phyloP scores from a whole-genome alignment of 2,797 vertebrate genomes.

The Urosaurus nigricauda region DNA sequence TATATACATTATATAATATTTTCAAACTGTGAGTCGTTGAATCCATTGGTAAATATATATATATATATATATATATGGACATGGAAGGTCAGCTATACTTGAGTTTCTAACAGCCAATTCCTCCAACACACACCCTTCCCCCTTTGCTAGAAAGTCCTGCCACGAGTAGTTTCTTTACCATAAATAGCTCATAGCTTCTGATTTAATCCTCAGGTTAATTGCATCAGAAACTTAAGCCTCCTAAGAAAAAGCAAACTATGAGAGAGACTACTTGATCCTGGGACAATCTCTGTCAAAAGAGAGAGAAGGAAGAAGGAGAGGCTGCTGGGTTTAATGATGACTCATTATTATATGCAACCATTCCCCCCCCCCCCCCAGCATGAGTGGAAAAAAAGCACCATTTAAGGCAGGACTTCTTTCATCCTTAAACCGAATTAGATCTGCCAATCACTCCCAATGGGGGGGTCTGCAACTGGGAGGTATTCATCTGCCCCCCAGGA shows the following conservation, averaged over 20 bases:
- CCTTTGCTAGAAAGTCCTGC: neutral
- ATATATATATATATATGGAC: too few relatives aligned
- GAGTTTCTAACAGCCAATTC: neutral
- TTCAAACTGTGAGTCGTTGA: too few relatives aligned
- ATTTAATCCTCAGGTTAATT: neutral
- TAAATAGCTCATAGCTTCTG: constrained; percentile 11
- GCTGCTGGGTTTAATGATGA: neutral
- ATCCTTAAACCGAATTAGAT: neutral
- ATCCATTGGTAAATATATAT: too few relatives aligned
- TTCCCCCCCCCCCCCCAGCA: too few relatives aligned
- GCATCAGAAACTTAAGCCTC: neutral
- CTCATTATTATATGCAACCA: neutral
- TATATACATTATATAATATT: too few relatives aligned
- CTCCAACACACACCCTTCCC: neutral
- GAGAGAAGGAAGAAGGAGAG: neutral
- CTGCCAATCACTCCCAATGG: neutral
- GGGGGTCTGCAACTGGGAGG: neutral
- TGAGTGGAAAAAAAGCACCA: constrained; percentile 4
- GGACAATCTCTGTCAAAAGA: neutral
- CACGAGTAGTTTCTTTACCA: neutral
- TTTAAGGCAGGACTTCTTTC: constrained; percentile 31
- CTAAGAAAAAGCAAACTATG: too few relatives aligned
- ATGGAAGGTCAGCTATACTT: too few relatives aligned
- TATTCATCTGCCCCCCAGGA: neutral
- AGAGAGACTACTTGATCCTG: too few relatives aligned